These are phyloP conservation scores for Miltochrista miniata DNA, from an alignment of 2,888 invertebrate genomes.

Conservation along the genomic window DNA sequence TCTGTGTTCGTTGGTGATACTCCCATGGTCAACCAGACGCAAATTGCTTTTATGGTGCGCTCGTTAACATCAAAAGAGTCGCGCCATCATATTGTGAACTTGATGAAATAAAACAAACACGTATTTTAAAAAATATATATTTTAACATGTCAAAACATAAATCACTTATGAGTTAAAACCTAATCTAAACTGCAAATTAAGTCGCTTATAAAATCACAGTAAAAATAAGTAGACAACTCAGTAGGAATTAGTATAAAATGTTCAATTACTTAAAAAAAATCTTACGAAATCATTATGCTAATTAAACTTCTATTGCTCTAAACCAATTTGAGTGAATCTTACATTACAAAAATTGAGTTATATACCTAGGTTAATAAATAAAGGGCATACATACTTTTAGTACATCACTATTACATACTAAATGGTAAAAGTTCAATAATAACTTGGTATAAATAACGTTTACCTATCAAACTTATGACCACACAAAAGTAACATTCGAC, in stretches of 20 bases:
- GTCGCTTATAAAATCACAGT: constrained; percentile 73
- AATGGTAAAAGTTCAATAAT: constrained; percentile 15
- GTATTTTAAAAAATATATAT: constrained; percentile 36
- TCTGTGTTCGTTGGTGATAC: too few species aligned
- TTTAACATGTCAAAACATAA: constrained; percentile 43
- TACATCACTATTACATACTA: constrained; percentile 18
- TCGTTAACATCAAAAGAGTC: too few species aligned
- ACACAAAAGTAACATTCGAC: constrained; percentile 25
- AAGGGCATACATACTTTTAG: constrained; percentile 25
- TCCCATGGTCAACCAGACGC: too few species aligned
- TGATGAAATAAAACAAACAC: constrained; percentile 1
- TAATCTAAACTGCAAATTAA: constrained; percentile 50
- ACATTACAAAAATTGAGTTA: constrained; percentile 19
- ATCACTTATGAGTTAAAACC: constrained; percentile 50
- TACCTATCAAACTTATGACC: constrained; percentile 35
- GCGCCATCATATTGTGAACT: too few species aligned
- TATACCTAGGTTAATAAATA: constrained; percentile 31
- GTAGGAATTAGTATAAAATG: constrained; percentile 23
- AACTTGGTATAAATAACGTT: constrained; percentile 32
- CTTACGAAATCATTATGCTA: constrained; percentile 20
- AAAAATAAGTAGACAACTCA: constrained; percentile 44
- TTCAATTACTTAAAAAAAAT: constrained; percentile 12
- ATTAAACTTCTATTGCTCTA: constrained; percentile 18
- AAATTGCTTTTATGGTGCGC: too few species aligned
- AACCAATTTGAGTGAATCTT: constrained; percentile 6